phyloP scores from a whole-genome alignment of 2,797 vertebrate species.

The Scarus forsteni region DNA sequence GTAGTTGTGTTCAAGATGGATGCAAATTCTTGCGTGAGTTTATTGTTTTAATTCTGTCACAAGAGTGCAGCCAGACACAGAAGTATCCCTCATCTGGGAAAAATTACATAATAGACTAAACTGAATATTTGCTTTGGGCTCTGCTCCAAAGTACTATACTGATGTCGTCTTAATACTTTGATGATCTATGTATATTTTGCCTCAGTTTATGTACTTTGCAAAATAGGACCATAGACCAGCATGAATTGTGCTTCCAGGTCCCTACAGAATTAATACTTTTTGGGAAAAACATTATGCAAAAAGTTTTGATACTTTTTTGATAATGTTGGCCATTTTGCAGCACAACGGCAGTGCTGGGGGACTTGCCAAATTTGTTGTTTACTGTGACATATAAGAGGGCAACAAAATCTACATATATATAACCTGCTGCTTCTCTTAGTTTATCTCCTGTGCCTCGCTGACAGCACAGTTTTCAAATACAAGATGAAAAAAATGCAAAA shows the following conservation, averaged over 20 bases:
- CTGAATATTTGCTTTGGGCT: no score
- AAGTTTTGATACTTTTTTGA: neutral
- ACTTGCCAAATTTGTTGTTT: slow-evolving; percentile 27
- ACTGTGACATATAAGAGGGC: slow-evolving; percentile 18
- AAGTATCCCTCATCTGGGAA: no score
- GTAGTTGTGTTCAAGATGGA: no score
- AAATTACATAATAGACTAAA: no score
- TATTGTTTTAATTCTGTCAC: no score
- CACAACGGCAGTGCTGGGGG: slow-evolving; percentile 17
- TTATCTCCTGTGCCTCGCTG: slow-evolving; percentile 21
- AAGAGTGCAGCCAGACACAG: no score
- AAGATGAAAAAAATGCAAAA: neutral
- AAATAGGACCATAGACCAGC: neutral
- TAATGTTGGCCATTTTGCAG: neutral
- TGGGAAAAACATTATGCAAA: neutral
- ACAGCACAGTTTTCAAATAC: slow-evolving; percentile 42
- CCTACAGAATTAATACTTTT: neutral
- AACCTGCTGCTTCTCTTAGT: slow-evolving; percentile 11
- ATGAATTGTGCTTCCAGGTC: neutral
- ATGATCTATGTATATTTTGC: neutral
- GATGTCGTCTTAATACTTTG: neutral
- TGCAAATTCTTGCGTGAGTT: no score
- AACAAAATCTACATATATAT: slow-evolving; percentile 14
- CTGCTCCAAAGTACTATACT: no score
- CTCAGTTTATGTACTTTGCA: neutral